Conservation (phyloP, 2,113 vertebrate species). For the Alaudala cheleensis region DNA sequence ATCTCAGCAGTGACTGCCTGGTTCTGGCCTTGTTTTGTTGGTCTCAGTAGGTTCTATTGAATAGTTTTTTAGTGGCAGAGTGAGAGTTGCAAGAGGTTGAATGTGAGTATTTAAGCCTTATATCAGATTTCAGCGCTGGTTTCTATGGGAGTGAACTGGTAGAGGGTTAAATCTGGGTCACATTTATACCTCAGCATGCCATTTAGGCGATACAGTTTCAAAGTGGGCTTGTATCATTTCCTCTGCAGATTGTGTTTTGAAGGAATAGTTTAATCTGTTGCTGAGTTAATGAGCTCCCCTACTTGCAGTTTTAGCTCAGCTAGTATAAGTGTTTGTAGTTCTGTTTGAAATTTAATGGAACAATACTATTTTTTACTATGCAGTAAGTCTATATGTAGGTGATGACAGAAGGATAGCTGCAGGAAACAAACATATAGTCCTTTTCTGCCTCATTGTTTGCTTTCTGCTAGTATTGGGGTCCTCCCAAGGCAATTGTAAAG, state of each 20-base stretch:
- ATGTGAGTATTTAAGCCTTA: background rate
- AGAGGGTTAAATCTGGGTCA: background rate
- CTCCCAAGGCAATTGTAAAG: background rate
- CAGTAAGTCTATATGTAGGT: background rate
- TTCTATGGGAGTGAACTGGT: background rate
- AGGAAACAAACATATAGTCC: background rate
- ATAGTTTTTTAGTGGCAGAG: background rate
- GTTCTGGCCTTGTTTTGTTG: background rate
- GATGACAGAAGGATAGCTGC: background rate
- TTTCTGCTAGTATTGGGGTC: background rate
- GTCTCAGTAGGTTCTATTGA: background rate
- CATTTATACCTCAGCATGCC: background rate
- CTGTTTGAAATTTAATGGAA: background rate
- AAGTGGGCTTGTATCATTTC: background rate
- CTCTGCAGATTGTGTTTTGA: background rate
- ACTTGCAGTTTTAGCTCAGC: background rate
- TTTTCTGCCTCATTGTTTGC: background rate
- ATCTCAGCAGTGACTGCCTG: background rate
- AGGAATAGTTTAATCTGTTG: background rate
- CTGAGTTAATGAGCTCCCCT: background rate
- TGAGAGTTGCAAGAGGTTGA: background rate
- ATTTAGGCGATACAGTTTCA: background rate
- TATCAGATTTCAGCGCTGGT: background rate
- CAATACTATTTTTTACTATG: background rate
- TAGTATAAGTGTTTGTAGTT: background rate